Evolutionary conservation across 2,113 vertebrate genomes (phyloP).

Genomic region (Trachemys scripta): DNA sequence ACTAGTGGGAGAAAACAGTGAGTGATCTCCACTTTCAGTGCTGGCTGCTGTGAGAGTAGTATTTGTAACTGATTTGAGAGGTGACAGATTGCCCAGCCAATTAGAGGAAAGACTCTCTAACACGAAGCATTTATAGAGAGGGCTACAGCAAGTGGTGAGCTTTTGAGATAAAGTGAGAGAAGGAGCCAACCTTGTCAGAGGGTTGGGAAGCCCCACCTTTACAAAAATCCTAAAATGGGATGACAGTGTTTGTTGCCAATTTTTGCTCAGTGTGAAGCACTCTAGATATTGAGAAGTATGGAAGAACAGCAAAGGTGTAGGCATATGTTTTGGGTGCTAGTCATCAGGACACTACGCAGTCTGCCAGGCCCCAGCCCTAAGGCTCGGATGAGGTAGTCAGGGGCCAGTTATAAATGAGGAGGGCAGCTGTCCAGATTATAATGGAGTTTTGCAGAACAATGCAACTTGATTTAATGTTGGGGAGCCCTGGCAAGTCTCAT

Average conservation of each 20-base stretch:
- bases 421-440: rapidly evolving
- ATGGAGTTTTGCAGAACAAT: neutral
- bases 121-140: neutral
- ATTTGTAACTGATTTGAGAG: neutral
- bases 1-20: neutral
- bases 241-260: no score
- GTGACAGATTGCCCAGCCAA: neutral
- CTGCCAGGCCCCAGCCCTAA: neutral
- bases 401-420: neutral
- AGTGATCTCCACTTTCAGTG: neutral
- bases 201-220: neutral
- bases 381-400: neutral
- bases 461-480: neutral
- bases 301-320: neutral
- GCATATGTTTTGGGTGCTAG: neutral
- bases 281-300: neutral
- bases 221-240: neutral
- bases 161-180: neutral
- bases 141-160: neutral
- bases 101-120: neutral
- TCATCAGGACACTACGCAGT: neutral
- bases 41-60: neutral
- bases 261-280: no score
- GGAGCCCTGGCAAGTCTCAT: neutral
- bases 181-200: neutral